Base-by-base conservation (phyloP, 2,113 vertebrate species). In the Symphodus melops region DNA sequence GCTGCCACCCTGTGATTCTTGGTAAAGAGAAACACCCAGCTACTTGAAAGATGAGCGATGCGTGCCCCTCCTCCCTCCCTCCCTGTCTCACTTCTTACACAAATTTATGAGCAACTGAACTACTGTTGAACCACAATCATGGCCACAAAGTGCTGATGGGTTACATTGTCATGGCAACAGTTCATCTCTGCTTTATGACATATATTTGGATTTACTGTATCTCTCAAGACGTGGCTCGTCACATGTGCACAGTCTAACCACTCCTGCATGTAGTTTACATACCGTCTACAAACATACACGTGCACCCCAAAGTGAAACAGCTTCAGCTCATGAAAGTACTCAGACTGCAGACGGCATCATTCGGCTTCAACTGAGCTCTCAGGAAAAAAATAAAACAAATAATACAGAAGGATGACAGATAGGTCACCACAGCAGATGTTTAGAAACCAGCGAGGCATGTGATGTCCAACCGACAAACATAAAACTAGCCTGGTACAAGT, bases 361-460 rank as follows among this genome's bases (percentile, higher is more conserved):
- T 60, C 48, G 67, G 49, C 62, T 77, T 80, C 61, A 42, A 36
- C 72, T 61, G 28, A 56, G 49, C 57, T 82, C 60, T 46, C 66
- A 23, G 51, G 57, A 68, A 77, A 79, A 79, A 88, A 90, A 91
- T 79, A 86, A 82, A 91, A 70, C 33, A 89, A 89, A 89, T 82
- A 84, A 89, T 62, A 88, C 74, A 78, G 88, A 76, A 33, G 42
- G 54, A 85, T 51, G 73, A 83, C 61, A 70, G 72, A 85, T 82
- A 66, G 67, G 72, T 80, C 66, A 28, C 77, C 83, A 46, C 67
- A 71, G 75, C 57, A 19, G 74, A 79, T 39, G 77, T 84, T 72
- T 75, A 6, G 53, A 84, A 72, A 48, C 16, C 64, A 72, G 44
- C 10, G 46, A 66, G 77, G 82, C 54, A 52, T 53, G 33, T 59